Conservation (phyloP, 2,797 vertebrate species). For the Podarcis lilfordi region DNA sequence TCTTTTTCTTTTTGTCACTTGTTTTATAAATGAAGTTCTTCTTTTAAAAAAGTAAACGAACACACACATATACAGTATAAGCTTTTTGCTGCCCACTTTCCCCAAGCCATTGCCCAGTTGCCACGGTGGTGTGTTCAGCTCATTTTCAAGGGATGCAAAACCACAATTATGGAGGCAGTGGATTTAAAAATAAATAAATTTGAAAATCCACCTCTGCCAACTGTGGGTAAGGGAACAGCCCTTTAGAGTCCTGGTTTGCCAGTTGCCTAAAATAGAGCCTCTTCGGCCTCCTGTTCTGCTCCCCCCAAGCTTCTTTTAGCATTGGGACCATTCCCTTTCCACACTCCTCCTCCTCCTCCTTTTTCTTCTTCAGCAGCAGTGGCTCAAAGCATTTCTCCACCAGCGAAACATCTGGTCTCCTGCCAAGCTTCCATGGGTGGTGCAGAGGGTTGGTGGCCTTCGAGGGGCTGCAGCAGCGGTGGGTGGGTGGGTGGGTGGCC, state of each 20-base stretch:
- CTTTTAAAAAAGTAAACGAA: too few relatives aligned
- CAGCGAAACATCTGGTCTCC: neutral
- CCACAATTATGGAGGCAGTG: neutral
- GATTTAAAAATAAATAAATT: neutral
- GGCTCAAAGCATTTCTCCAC: neutral
- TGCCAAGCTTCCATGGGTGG: neutral
- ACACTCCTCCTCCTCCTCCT: too few relatives aligned
- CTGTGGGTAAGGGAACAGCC: neutral
- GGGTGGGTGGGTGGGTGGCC: too few relatives aligned
- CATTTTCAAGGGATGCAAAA: neutral
- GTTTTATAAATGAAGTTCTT: too few relatives aligned
- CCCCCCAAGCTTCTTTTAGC: neutral
- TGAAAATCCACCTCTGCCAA: neutral
- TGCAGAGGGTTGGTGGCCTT: neutral
- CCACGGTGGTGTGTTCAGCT: too few relatives aligned
- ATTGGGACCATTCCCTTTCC: neutral
- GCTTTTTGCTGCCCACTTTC: too few relatives aligned
- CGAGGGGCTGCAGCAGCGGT: neutral
- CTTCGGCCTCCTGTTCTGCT: neutral
- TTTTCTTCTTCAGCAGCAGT: neutral
- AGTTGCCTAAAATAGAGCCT: neutral
- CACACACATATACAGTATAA: too few relatives aligned
- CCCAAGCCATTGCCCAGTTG: too few relatives aligned
- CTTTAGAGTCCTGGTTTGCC: neutral
- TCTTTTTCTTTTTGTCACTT: too few relatives aligned